Evolutionary conservation across 2,888 invertebrate genomes (phyloP), one percentile per base, ranked within the genome.

Genomic region (Macrosiphum euphorbiae): DNA sequence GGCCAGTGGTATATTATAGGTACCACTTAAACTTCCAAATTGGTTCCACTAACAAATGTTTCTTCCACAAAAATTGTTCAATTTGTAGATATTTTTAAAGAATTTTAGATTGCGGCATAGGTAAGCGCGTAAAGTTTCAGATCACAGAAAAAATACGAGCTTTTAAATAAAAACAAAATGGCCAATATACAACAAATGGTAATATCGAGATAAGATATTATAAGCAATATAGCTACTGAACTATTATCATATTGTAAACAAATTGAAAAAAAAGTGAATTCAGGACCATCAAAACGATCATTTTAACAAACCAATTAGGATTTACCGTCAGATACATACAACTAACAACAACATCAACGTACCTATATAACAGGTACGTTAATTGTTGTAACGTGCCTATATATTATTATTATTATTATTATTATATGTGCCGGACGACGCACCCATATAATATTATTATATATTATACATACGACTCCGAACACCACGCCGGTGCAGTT

Each of bases 341-440:
- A 78, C 78, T 8, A 78, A 8, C 67, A 67, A 67, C 35, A 78
- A 78, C 20, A 67, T n/a, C n/a, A 16, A 78, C 8, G 8, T 78
- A 35, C 78, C 78, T 78, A 78, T 78, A 78, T 78, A 35, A 35
- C 35, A 7, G 78, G 78, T 20, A 78, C 35, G 78, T 78, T 78
- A 78, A 78, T 78, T 78, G 35, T 67, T 16, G 67, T 67, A 78
- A 78, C 78, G 20, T 78, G 67, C 67, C 67, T 78, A 35, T 78
- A 8, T 35, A 35, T 78, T 35, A 78, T 67, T 67, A 85, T 67
- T 67, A 85, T 44, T 26, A 85, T 44, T 26, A 86, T 26, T 55
- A 88, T 55, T 3, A 88, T 67, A 24, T n/a, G n/a, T 88, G 67
- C 90, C 90, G n/a, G 47, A 67, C 90, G 67, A 67, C 90, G 67